Percentiles rank a stretch among this genome's conserved stretches.
These are phyloP conservation scores for Pseudoips prasinana DNA, from an alignment of 2,888 invertebrate species.

Conservation along the genomic window DNA sequence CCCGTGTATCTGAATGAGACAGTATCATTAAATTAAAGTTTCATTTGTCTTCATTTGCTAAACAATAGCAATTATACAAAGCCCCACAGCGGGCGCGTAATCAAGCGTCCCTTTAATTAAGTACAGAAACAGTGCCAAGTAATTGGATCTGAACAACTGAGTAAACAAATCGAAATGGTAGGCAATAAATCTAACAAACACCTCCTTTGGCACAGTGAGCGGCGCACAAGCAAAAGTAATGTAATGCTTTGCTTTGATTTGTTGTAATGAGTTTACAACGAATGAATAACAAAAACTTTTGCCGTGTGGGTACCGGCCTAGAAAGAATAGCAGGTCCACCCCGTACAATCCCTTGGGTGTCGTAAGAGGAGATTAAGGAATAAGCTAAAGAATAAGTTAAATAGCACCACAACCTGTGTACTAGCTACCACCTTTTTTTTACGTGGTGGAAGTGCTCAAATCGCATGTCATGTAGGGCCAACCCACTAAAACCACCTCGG, in stretches of 20 bases:
- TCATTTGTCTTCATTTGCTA: conserved; percentile 83
- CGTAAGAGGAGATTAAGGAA: too few relatives aligned
- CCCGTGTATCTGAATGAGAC: conserved; percentile 71
- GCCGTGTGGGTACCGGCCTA: too few relatives aligned
- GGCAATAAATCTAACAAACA: conserved; percentile 80
- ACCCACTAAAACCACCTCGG: too few relatives aligned
- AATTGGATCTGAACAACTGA: conserved; percentile 82
- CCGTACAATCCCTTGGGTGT: too few relatives aligned
- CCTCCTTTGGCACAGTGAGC: conserved; percentile 69
- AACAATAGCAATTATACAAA: conserved; percentile 82
- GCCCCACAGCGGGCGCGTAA: conserved; percentile 81
- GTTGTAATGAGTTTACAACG: conserved; percentile 12
- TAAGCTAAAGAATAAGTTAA: too few relatives aligned
- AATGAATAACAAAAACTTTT: conserved; percentile 7
- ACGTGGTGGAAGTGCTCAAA: too few relatives aligned
- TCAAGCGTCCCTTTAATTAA: conserved; percentile 82
- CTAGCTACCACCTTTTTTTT: too few relatives aligned
- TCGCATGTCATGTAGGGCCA: too few relatives aligned
- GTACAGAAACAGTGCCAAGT: conserved; percentile 82
- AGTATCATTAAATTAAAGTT: conserved; percentile 82
- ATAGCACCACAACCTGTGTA: too few relatives aligned
- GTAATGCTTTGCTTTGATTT: conserved; percentile 17
- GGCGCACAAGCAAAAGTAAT: conserved; percentile 31
- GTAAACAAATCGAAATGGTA: conserved; percentile 81
- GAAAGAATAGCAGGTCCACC: too few relatives aligned